Evolutionary conservation across 2,797 vertebrate genomes (phyloP), one percentile per base, ranked within the genome.

Genomic region (Melanogrammus aeglefinus): DNA sequence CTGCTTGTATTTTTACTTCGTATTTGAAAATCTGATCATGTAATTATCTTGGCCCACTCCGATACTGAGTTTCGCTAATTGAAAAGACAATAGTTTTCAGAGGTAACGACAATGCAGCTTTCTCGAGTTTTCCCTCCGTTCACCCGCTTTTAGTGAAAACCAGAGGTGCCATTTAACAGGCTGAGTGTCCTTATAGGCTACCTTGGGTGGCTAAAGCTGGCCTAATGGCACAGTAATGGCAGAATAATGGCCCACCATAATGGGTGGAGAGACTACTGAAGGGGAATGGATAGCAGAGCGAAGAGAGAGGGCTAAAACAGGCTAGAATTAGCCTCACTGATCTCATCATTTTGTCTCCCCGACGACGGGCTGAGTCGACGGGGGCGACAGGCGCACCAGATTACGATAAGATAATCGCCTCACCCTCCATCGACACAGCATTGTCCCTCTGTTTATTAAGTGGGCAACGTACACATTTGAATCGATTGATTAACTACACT

Each of bases 141-240:
- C 44, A 51, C 31, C 69, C 47, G 70, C 33, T 82, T 84, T 82
- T 75, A 69, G 72, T 73, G 66, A 79, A 79, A 82, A 83, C 39
- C 81, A 83, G 78, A 87, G 44, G 38, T 86, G 80, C 79, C 77
- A 77, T 87, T 87, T 87, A 71, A 76, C 77, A 13, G 66, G 80
- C 10, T 82, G 75, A 83, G 82, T 79, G 79, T 78, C 78, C 82
- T 79, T 78, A 79, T 79, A 35, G 33, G 71, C 38, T 77, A 18
- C 69, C 75, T 71, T 84, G 41, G 85, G 80, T 85, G 69, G 79
- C 76, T 63, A 77, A 86, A 82, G 83, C 79, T 73, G 12, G 24
- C 77, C 81, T 91, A 91, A 90, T 89, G 86, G 75, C 71, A 63
- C 77, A 51, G 77, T 88, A 87, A 89, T 87, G 84, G 83, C 66